These are phyloP conservation scores for Plecotus auritus DNA, from an alignment of 2,113 vertebrate species.

Conservation along the genomic window DNA sequence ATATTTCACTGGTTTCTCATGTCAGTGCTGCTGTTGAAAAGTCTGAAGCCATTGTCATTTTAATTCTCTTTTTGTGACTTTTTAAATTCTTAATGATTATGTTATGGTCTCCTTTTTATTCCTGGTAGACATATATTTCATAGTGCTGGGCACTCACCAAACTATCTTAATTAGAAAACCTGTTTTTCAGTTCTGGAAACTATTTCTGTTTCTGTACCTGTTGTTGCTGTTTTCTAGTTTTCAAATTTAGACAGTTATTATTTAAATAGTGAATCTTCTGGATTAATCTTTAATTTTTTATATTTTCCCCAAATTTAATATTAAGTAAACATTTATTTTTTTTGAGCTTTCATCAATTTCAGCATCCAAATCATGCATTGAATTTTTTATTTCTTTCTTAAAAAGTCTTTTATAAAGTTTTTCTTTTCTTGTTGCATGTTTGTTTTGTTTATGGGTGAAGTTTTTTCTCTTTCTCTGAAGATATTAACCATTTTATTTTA, in stretches of 20 bases:
- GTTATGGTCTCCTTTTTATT: background rate
- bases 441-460: background rate
- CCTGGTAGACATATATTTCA: background rate
- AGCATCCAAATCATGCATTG: background rate
- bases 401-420: background rate
- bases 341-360: background rate
- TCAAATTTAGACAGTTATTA: background rate
- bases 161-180: background rate
- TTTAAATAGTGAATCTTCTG: background rate
- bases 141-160: background rate
- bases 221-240: background rate
- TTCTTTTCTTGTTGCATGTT: background rate
- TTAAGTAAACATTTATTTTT: background rate
- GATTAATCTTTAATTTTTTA: background rate
- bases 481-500: background rate
- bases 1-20: background rate
- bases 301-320: background rate
- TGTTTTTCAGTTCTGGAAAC: background rate
- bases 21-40: background rate
- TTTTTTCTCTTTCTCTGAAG: background rate
- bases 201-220: background rate
- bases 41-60: background rate
- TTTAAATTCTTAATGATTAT: background rate
- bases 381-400: background rate
- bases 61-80: background rate